Conservation (phyloP, 2,797 vertebrate genomes). For the Lepus townsendii region DNA sequence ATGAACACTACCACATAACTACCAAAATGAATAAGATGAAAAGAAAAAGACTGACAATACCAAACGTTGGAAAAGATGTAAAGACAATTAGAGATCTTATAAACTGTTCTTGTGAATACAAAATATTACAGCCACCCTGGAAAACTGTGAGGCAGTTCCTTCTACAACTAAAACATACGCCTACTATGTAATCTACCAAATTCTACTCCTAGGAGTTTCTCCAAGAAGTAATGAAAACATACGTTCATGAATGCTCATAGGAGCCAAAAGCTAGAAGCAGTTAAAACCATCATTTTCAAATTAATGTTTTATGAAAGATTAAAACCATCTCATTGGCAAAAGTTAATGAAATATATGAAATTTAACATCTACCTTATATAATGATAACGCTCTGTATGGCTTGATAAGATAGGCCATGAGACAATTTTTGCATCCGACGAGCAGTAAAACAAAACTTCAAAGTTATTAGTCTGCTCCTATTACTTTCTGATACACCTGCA, state of each 20-base stretch:
- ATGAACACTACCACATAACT: background rate
- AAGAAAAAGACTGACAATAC: background rate
- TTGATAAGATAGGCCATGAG: background rate
- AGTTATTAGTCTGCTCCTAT: background rate
- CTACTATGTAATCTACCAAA: background rate
- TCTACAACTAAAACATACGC: background rate
- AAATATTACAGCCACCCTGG: background rate
- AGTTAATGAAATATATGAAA: background rate
- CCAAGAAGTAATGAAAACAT: constrained; percentile 4
- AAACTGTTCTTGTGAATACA: background rate
- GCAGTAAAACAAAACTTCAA: background rate
- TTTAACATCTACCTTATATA: background rate
- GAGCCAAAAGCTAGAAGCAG: background rate
- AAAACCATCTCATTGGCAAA: background rate
- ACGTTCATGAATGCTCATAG: background rate
- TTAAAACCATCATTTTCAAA: background rate
- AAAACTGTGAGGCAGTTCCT: background rate
- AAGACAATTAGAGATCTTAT: background rate
- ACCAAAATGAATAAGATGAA: background rate
- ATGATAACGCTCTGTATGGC: background rate
- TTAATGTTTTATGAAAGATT: background rate
- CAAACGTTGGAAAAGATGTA: background rate
- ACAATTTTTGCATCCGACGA: background rate
- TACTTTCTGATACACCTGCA: background rate
- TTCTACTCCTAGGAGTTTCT: background rate